Percentiles rank a stretch among this genome's conserved stretches.
These are phyloP conservation scores for Chymomyza costata DNA, from an alignment of 1,140 invertebrate species.

Conservation along the genomic window DNA sequence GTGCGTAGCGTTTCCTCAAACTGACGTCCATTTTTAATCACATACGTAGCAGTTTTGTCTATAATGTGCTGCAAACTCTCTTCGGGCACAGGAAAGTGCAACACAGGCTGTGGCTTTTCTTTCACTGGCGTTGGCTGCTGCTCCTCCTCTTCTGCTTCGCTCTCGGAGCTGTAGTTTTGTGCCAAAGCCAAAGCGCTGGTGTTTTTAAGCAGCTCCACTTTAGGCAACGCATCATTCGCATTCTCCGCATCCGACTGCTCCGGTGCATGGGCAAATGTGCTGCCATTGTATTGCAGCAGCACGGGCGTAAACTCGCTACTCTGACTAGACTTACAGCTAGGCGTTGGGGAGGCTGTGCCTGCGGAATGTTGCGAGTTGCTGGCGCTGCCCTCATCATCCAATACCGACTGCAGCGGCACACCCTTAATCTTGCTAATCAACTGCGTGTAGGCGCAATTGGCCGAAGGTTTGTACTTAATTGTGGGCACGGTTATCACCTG, in stretches of 20 bases:
- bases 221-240: conserved; percentile 31
- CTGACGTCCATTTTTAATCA: conserved; percentile 93
- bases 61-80: conserved; percentile 90
- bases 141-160: conserved; percentile 74
- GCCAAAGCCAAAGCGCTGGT: conserved; percentile 78
- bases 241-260: conserved; percentile 23
- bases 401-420: conserved; percentile 77
- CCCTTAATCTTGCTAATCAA: conserved; percentile 88
- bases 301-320: conserved; percentile 57
- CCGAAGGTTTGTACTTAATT: conserved; percentile 86
- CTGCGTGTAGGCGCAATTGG: conserved; percentile 89
- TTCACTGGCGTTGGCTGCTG: conserved; percentile 27
- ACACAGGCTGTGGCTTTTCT: conserved; percentile 42
- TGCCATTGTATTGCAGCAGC: conserved; percentile 62
- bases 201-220: conserved; percentile 65
- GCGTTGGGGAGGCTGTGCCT: conserved; percentile 51
- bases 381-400: conserved; percentile 49
- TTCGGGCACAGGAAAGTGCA: conserved; percentile 81
- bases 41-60: conserved; percentile 96
- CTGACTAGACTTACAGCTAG: conserved; percentile 47
- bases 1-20: conserved; percentile 92
- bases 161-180: conserved; percentile 78
- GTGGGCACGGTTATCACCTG: conserved; percentile 67
- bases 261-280: conserved; percentile 53
- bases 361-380: conserved; percentile 47